These are phyloP conservation scores for Miichthys miiuy DNA, from an alignment of 2,797 vertebrate species.

Conservation along the genomic window DNA sequence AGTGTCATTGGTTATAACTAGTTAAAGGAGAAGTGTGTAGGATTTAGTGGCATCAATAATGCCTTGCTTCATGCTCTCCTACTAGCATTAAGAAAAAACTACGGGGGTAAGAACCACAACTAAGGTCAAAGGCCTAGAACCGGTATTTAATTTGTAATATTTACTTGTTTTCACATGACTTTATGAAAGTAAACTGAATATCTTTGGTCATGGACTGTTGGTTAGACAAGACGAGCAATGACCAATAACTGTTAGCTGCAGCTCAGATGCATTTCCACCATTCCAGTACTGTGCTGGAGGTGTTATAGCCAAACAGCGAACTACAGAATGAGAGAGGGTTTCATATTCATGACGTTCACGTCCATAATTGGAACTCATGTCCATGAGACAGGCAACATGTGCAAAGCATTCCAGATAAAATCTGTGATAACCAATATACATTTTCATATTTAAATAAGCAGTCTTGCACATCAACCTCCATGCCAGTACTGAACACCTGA, in stretches of 20 bases:
- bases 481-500: neutral
- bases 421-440: neutral
- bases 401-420: constrained; percentile 11
- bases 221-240: neutral
- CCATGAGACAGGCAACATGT: neutral
- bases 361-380: neutral
- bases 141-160: neutral
- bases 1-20: neutral
- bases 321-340: neutral
- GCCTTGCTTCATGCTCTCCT: too few species aligned
- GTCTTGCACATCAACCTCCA: neutral
- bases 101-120: too few species aligned
- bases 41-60: too few species aligned
- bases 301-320: neutral
- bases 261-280: neutral
- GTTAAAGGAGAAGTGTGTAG: too few species aligned
- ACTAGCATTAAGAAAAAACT: too few species aligned
- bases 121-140: too few species aligned
- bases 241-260: too few species aligned
- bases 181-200: neutral
- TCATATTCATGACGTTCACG: neutral
- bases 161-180: neutral
- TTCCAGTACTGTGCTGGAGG: neutral
- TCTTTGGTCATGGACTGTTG: neutral
- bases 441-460: constrained; percentile 12